Evolutionary conservation across 2,888 invertebrate genomes (phyloP).

Genomic region (Toxonevra muliebris): DNA sequence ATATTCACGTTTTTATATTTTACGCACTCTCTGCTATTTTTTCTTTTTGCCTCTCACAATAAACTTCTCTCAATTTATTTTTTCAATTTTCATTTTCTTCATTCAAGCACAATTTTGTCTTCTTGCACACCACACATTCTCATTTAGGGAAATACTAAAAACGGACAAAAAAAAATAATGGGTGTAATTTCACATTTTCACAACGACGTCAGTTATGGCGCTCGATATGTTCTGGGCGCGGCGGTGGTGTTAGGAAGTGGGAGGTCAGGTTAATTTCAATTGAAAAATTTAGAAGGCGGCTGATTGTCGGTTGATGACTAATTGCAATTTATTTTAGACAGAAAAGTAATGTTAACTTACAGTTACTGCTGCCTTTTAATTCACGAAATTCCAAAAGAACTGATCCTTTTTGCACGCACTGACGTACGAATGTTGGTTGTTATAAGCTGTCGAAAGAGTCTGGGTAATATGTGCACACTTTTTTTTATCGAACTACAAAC

Average conservation of each 20-base stretch:
- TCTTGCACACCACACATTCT: constrained; percentile 10
- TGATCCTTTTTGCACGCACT: too few species aligned
- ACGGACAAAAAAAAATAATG: constrained; percentile 19
- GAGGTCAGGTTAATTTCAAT: not conserved
- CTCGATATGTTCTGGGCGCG: constrained; percentile 13
- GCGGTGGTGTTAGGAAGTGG: constrained; percentile 4
- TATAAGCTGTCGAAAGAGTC: too few species aligned
- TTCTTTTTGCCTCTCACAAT: constrained; percentile 1
- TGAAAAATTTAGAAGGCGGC: not conserved
- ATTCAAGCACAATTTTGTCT: not conserved
- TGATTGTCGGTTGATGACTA: constrained; percentile 20
- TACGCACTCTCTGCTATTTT: too few species aligned
- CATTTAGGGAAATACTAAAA: constrained; percentile 21
- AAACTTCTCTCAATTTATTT: constrained; percentile 11
- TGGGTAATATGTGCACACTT: too few species aligned
- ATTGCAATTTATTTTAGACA: not conserved
- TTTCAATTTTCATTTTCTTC: constrained; percentile 9
- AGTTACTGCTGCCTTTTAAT: too few species aligned
- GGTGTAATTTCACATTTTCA: constrained; percentile 25
- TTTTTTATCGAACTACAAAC: too few species aligned
- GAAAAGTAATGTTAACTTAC: too few species aligned
- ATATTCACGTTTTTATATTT: too few species aligned
- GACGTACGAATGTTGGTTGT: too few species aligned
- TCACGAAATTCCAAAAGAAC: too few species aligned
- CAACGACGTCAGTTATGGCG: not conserved